phyloP scores from a whole-genome alignment of 2,888 invertebrate genomes.

The Caenorhabditis uteleia region DNA sequence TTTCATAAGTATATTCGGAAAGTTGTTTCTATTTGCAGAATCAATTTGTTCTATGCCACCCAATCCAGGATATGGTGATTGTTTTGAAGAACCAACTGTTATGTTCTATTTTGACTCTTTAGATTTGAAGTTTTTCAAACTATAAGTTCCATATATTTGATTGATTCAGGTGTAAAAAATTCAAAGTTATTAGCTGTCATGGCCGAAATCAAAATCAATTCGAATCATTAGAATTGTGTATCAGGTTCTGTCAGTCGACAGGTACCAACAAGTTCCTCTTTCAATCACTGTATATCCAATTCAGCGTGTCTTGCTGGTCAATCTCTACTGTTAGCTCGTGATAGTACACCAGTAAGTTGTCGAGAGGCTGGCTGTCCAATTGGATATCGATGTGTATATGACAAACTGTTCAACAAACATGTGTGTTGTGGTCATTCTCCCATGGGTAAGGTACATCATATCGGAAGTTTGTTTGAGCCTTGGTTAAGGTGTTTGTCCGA shows the following conservation, averaged over 20 bases:
- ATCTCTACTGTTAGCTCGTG: constrained; percentile 33
- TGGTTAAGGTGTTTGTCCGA: constrained; percentile 45
- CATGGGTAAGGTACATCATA: constrained; percentile 16
- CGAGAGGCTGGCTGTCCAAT: constrained; percentile 25
- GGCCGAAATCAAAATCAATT: constrained; percentile 47
- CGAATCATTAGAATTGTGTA: constrained; percentile 37
- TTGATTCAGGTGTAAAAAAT: constrained; percentile 46
- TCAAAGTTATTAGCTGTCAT: constrained; percentile 43
- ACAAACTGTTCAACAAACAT: constrained; percentile 43
- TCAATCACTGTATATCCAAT: constrained; percentile 2
- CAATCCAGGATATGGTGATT: constrained; percentile 51
- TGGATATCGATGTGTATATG: constrained; percentile 47
- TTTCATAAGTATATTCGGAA: not conserved
- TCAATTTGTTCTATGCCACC: constrained; percentile 49
- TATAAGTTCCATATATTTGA: not conserved
- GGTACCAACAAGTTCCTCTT: constrained; percentile 9
- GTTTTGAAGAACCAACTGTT: constrained; percentile 33
- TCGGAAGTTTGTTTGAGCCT: not conserved
- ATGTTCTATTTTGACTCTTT: constrained; percentile 47
- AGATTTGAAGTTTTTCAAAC: constrained; percentile 34
- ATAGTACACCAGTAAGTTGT: constrained; percentile 42
- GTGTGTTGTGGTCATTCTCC: constrained; percentile 50
- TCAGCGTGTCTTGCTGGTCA: constrained; percentile 43
- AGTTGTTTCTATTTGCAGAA: constrained; percentile 18
- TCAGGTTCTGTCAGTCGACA: constrained; percentile 46